These are phyloP conservation scores for Tanytarsus gracilentus DNA, from an alignment of 2,888 invertebrate genomes.

Conservation along the genomic window DNA sequence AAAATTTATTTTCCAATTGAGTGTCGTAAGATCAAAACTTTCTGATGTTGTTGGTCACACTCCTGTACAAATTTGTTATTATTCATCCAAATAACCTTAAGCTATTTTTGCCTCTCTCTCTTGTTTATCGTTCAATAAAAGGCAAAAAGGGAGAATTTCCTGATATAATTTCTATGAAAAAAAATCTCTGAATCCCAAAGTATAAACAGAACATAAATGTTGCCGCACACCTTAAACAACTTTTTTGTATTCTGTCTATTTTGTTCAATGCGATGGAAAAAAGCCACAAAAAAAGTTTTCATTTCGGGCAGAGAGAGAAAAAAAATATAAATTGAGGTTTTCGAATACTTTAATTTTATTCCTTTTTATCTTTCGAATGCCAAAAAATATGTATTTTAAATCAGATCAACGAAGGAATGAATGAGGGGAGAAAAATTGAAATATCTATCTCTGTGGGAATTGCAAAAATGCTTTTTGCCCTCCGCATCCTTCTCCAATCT, in stretches of 20 bases:
- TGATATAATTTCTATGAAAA: not conserved
- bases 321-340: conserved; percentile 9
- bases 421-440: not conserved
- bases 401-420: conserved; percentile 9
- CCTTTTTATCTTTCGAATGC: not conserved
- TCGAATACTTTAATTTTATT: conserved; percentile 6
- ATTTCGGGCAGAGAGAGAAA: not conserved
- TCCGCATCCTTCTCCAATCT: no score
- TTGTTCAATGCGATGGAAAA: no score
- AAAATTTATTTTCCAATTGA: no score
- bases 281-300: no score
- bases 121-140: not conserved
- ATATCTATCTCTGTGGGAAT: conserved; percentile 1
- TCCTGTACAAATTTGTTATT: no score
- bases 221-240: conserved; percentile 18
- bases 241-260: not conserved
- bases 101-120: not conserved
- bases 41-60: no score
- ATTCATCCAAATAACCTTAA: not conserved
- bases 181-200: not conserved
- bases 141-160: not conserved
- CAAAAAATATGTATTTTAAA: not conserved
- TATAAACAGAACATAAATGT: not conserved
- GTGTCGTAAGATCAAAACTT: no score
- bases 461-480: not conserved